Percentiles rank a stretch among this genome's conserved stretches.
Evolutionary conservation across 2,113 vertebrate genomes (phyloP).

Genomic region (Hemiprocne comata): DNA sequence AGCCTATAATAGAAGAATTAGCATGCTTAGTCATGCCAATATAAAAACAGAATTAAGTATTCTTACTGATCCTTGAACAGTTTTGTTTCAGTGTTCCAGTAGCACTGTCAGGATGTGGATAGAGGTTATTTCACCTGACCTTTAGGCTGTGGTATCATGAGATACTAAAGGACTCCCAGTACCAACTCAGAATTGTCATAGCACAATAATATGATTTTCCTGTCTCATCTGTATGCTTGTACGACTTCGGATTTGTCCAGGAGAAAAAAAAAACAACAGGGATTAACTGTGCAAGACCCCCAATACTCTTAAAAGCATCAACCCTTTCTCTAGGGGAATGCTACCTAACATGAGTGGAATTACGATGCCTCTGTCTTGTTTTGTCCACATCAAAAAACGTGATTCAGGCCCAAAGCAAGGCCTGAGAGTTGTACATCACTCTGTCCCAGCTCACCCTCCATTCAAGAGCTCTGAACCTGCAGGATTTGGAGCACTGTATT

Average conservation of each 20-base stretch:
- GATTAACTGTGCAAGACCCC: neutral
- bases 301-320: neutral
- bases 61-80: neutral
- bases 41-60: neutral
- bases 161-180: neutral
- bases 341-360: neutral
- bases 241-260: neutral
- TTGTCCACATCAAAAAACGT: neutral
- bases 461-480: neutral
- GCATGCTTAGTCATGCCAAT: neutral
- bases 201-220: neutral
- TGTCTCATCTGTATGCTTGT: neutral
- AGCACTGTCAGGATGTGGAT: neutral
- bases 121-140: neutral
- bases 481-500: no score
- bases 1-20: neutral
- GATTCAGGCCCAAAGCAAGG: neutral
- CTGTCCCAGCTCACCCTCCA: neutral
- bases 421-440: neutral
- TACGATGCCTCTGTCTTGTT: neutral
- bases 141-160: neutral
- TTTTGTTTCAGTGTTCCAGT: neutral
- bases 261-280: neutral
- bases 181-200: neutral
- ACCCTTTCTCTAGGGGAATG: neutral